Conservation (phyloP, 2,888 invertebrate genomes). For the Alentia gelatinosa region DNA sequence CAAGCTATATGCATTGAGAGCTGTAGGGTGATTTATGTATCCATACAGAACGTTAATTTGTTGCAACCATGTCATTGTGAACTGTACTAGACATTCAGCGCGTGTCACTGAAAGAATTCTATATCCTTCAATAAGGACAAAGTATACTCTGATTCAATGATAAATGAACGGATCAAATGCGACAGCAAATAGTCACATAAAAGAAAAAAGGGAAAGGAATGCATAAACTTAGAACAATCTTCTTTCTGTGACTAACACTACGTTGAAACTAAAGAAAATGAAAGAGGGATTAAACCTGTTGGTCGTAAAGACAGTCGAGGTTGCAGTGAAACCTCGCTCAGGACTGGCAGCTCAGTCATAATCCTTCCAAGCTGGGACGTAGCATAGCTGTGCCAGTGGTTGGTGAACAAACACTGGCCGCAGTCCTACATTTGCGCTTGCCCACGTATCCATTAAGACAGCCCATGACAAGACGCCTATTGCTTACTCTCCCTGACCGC, state of each 20-base stretch:
- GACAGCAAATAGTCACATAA: no score
- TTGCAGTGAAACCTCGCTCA: neutral
- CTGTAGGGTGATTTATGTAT: no score
- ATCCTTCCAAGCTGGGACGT: neutral
- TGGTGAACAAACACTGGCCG: neutral
- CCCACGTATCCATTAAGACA: neutral
- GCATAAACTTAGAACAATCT: neutral
- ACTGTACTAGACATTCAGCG: no score
- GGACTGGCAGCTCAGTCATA: neutral
- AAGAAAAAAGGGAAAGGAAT: neutral
- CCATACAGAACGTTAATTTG: no score
- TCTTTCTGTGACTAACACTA: neutral
- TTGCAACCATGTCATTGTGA: no score
- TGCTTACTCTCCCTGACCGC: constrained; percentile 16
- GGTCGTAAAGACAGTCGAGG: neutral
- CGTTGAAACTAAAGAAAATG: neutral
- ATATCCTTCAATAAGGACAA: no score
- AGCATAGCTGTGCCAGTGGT: neutral
- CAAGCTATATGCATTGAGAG: no score
- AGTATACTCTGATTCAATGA: no score
- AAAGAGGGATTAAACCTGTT: neutral
- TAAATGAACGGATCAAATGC: no score
- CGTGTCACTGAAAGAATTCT: no score
- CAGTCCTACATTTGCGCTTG: neutral
- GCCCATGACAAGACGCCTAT: neutral